Evolutionary conservation across 2,797 vertebrate species (phyloP).

Genomic region (Micropoecilia bifurca): DNA sequence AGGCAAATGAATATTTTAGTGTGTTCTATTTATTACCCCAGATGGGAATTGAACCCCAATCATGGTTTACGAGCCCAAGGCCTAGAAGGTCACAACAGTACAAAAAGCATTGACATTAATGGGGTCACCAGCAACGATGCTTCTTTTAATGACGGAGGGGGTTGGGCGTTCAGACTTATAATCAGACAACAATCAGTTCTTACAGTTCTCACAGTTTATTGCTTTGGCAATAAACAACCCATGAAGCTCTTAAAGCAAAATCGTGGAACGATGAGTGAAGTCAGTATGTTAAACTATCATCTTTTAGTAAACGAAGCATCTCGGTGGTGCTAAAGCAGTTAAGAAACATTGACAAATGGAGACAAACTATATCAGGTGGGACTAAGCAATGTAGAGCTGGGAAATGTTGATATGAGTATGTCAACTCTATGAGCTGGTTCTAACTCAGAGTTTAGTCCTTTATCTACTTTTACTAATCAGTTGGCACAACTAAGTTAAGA

Average conservation of each 20-base stretch:
- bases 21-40: neutral
- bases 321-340: neutral
- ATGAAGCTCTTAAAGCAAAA: neutral
- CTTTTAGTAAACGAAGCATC: neutral
- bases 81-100: neutral
- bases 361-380: neutral
- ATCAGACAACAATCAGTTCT: too few relatives aligned
- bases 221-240: neutral
- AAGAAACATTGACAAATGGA: neutral
- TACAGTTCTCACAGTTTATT: too few relatives aligned
- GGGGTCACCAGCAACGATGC: neutral
- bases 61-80: neutral
- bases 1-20: neutral
- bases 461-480: neutral
- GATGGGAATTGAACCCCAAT: constrained; percentile 4
- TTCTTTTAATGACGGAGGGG: neutral
- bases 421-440: neutral
- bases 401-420: neutral
- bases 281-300: neutral
- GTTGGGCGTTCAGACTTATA: neutral
- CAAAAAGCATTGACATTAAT: neutral
- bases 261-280: neutral
- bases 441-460: neutral
- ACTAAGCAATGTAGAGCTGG: neutral
- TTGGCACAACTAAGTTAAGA: neutral